A percentile compares a stretch with the other conserved stretches of the same genome.
These are phyloP conservation scores for Melanotaenia pygmaea DNA, from an alignment of 2,797 vertebrate species.

Conservation along the genomic window DNA sequence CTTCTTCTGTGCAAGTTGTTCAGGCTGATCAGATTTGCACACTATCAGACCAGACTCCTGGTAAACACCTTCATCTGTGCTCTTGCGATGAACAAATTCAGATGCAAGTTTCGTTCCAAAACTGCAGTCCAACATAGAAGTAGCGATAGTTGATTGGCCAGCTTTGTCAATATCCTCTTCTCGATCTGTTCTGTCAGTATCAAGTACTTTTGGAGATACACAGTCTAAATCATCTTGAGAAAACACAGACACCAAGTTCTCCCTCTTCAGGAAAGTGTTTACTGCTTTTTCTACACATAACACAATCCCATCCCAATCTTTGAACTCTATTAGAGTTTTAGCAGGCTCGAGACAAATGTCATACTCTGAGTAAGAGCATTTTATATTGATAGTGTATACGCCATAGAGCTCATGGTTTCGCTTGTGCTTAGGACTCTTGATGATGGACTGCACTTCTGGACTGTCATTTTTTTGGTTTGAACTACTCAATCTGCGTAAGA, in stretches of 20 bases:
- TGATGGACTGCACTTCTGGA: constrained; percentile 57
- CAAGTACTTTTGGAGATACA: constrained; percentile 73
- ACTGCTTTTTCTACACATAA: constrained; percentile 89
- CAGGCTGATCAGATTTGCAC: constrained; percentile 14
- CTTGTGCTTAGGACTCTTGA: constrained; percentile 84
- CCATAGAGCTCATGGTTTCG: constrained; percentile 85
- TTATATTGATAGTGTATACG: constrained; percentile 91
- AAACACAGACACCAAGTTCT: constrained; percentile 86
- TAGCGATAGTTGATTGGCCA: constrained; percentile 63
- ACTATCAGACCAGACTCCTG: constrained; percentile 14
- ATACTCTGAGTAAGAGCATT: constrained; percentile 89
- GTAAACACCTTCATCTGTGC: constrained; percentile 18
- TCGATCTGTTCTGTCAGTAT: constrained; percentile 47
- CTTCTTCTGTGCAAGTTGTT: constrained; percentile 6
- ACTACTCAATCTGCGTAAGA: constrained; percentile 87
- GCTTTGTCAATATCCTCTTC: constrained; percentile 39
- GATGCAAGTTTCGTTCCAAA: constrained; percentile 84
- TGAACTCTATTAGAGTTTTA: constrained; percentile 96
- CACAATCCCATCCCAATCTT: constrained; percentile 90
- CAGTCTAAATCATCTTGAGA: constrained; percentile 84
- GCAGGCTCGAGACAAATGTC: constrained; percentile 94
- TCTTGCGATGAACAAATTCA: constrained; percentile 83
- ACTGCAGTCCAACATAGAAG: constrained; percentile 73
- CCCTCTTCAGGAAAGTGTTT: constrained; percentile 87
- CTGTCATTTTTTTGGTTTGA: constrained; percentile 82